phyloP scores from a whole-genome alignment of 2,888 invertebrate genomes.

The Sphaerophoria rueppellii region DNA sequence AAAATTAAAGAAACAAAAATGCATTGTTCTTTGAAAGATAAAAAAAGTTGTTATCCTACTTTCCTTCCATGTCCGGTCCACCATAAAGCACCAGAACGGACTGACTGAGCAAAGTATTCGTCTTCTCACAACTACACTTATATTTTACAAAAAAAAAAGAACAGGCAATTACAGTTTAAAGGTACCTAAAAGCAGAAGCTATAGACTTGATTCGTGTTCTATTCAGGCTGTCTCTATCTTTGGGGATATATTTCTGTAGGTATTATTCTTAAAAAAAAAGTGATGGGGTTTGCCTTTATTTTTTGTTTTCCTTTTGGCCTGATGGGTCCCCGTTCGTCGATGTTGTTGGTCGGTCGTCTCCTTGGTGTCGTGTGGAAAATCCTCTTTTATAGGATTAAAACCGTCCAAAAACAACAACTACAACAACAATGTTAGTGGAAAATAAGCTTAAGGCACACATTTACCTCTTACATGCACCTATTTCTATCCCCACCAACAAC shows the following conservation, averaged over 20 bases:
- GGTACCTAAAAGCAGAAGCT: neutral
- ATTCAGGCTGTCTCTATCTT: constrained; percentile 37
- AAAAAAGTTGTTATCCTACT: constrained; percentile 25
- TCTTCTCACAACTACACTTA: constrained; percentile 21
- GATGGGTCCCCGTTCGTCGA: neutral
- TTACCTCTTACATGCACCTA: constrained; percentile 11
- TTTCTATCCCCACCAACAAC: neutral
- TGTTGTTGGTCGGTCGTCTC: constrained; percentile 42
- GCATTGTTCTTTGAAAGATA: constrained; percentile 65
- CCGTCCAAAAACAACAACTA: constrained; percentile 42
- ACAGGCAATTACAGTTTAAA: constrained; percentile 34
- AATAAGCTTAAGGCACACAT: constrained; percentile 68
- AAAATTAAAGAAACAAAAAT: constrained; percentile 21
- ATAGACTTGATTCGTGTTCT: constrained; percentile 24
- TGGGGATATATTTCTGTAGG: constrained; percentile 57
- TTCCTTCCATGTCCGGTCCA: constrained; percentile 7
- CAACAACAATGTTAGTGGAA: constrained; percentile 51
- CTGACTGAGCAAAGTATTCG: neutral
- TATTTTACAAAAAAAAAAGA: constrained; percentile 26
- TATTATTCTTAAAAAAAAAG: neutral
- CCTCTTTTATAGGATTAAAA: constrained; percentile 73
- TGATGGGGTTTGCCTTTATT: constrained; percentile 53
- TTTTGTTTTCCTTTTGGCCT: constrained; percentile 18
- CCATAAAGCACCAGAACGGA: no score
- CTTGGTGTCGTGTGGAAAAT: constrained; percentile 74